Evolutionary conservation across 1,140 invertebrate species (phyloP).

Genomic region (Armadillidium nasatum): DNA sequence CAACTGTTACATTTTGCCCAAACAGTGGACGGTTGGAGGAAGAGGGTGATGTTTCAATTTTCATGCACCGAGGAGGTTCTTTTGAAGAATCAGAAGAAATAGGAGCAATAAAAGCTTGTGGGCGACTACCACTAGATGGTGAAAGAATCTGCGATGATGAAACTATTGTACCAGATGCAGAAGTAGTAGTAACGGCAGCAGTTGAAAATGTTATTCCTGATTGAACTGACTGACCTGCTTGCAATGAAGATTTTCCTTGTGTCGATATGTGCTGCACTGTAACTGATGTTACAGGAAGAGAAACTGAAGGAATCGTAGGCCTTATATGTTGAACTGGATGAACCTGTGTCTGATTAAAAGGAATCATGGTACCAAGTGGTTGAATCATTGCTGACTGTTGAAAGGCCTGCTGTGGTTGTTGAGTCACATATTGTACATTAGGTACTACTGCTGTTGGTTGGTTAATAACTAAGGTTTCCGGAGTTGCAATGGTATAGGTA

Average conservation of each 20-base stretch:
- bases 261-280: not conserved
- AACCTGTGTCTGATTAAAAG: slow-evolving; percentile 30
- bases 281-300: slow-evolving; percentile 21
- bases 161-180: not conserved
- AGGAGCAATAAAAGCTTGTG: slow-evolving; percentile 37
- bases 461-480: slow-evolving; percentile 41
- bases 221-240: slow-evolving; percentile 3
- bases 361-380: slow-evolving; percentile 26
- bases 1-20: slow-evolving; percentile 26
- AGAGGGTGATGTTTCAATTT: slow-evolving; percentile 27
- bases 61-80: not conserved
- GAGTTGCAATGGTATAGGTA: slow-evolving; percentile 39
- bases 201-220: slow-evolving; percentile 13
- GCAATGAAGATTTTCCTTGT: not conserved
- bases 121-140: slow-evolving; percentile 17
- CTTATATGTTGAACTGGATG: slow-evolving; percentile 18
- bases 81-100: not conserved
- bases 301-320: not conserved
- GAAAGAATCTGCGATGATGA: not conserved
- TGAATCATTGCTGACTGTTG: not conserved
- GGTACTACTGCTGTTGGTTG: slow-evolving; percentile 34
- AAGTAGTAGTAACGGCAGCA: not conserved
- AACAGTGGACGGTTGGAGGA: slow-evolving; percentile 33
- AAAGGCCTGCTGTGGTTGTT: slow-evolving; percentile 37
- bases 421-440: slow-evolving; percentile 32